Evolutionary conservation across 2,797 vertebrate species (phyloP).

Genomic region (Aphelocoma californica): DNA sequence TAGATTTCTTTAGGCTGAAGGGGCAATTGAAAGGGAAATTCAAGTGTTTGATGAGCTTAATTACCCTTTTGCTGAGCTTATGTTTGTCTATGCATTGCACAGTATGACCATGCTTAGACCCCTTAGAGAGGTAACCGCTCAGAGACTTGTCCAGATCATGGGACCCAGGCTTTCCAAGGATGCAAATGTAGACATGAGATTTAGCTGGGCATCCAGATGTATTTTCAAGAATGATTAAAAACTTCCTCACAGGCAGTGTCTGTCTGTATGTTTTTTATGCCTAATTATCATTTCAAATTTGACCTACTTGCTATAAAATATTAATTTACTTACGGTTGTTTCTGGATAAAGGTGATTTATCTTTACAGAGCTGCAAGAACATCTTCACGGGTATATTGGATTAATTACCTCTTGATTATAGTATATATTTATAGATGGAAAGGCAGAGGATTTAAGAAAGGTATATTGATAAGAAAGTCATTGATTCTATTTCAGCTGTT

Average conservation of each 20-base stretch:
- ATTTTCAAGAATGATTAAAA: neutral
- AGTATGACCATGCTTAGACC: neutral
- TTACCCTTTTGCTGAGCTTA: neutral
- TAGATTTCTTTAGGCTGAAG: neutral
- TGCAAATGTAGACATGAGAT: neutral
- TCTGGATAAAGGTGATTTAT: constrained; percentile 16
- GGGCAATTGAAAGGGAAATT: neutral
- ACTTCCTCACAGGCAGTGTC: neutral
- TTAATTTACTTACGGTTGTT: neutral
- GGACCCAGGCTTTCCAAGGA: neutral
- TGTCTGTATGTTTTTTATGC: neutral
- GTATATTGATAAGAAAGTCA: neutral
- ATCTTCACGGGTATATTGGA: neutral
- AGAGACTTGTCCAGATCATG: neutral
- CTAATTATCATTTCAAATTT: neutral
- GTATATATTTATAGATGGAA: constrained; percentile 11
- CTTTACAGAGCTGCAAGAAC: neutral
- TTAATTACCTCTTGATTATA: constrained; percentile 41
- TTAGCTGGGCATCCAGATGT: neutral
- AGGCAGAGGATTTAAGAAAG: neutral
- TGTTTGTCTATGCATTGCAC: neutral
- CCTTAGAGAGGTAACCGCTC: neutral
- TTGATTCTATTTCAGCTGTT: constrained; percentile 8
- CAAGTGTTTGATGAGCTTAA: neutral
- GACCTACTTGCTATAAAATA: neutral